Percentiles rank a stretch among this genome's conserved stretches.
phyloP scores from a whole-genome alignment of 2,113 vertebrate species.

The Hymenochirus boettgeri region DNA sequence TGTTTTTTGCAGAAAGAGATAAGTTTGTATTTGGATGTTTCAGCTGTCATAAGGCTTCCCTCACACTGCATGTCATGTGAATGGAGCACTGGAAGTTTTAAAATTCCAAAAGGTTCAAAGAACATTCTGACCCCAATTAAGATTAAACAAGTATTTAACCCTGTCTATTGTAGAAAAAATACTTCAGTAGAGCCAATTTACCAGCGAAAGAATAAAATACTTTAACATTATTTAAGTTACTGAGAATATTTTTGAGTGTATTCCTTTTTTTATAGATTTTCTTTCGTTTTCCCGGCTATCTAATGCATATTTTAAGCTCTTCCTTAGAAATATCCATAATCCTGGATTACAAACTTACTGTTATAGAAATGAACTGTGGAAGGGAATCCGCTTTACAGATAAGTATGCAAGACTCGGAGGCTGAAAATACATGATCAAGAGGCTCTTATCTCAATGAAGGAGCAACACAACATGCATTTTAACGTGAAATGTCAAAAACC shows the following conservation, averaged over 20 bases:
- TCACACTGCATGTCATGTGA: conserved; percentile 5
- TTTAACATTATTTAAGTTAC: too few relatives aligned
- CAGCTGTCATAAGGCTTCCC: neutral
- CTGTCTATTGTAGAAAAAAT: too few relatives aligned
- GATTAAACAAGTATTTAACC: conserved; percentile 35
- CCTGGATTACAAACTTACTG: neutral
- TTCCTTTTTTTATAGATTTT: too few relatives aligned
- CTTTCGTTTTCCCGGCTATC: too few relatives aligned
- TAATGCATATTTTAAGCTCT: neutral
- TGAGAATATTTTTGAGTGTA: too few relatives aligned
- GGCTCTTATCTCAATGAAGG: neutral
- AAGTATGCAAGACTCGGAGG: neutral
- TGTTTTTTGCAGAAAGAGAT: conserved; percentile 5
- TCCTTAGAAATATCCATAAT: neutral
- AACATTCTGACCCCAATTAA: conserved; percentile 33
- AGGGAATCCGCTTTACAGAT: neutral
- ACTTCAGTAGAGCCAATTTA: too few relatives aligned
- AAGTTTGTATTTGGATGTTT: conserved; percentile 11
- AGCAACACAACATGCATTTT: neutral
- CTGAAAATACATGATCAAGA: neutral
- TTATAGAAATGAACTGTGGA: neutral
- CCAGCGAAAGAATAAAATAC: neutral
- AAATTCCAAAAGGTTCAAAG: conserved; percentile 21
- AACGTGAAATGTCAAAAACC: neutral
- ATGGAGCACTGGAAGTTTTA: conserved; percentile 16